Percentiles rank a stretch among this genome's conserved stretches.
Conservation (phyloP, 35 echinoderm and acorn worm genomes). For the Anneissia japonica region DNA sequence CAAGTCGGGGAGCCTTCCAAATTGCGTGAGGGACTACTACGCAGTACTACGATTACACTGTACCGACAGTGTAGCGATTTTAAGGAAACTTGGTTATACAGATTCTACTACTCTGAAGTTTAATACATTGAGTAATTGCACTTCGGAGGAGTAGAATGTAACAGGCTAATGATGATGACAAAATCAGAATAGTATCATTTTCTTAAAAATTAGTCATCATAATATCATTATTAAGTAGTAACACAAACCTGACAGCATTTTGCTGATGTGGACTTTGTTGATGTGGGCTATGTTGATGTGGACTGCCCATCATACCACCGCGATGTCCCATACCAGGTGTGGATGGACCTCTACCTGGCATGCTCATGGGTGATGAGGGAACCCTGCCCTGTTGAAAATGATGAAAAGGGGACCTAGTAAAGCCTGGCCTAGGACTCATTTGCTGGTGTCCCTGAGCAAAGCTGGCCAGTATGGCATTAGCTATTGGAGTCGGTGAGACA, state of each 20-base stretch:
- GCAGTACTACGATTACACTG: no score
- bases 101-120: no score
- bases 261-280: not conserved
- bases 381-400: not conserved
- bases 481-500: slow-evolving; percentile 44
- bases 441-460: not conserved
- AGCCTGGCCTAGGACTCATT: not conserved
- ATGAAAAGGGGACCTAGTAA: not conserved
- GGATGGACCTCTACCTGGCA: not conserved
- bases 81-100: no score
- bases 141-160: no score
- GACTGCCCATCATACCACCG: not conserved
- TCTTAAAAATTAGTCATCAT: no score
- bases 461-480: not conserved
- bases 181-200: no score
- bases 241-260: not conserved
- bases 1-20: no score
- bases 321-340: not conserved
- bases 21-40: no score
- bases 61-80: no score
- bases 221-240: no score
- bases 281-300: not conserved
- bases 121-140: no score
- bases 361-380: not conserved
- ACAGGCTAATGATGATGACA: no score